Evolutionary conservation across 2,888 invertebrate species (phyloP).

Genomic region (Anticlea derivata): DNA sequence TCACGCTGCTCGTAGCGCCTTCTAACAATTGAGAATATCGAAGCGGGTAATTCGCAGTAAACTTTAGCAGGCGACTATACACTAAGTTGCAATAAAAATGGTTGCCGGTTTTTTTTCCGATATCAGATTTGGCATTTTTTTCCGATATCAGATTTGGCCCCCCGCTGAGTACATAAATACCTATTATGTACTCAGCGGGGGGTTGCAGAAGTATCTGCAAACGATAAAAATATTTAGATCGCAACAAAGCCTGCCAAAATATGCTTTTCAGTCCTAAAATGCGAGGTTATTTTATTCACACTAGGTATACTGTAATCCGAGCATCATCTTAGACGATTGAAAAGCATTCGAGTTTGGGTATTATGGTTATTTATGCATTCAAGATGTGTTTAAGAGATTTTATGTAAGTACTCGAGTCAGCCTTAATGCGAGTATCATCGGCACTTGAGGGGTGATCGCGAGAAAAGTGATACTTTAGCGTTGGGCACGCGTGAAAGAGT

Average conservation of each 20-base stretch:
- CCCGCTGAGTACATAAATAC: too few relatives aligned
- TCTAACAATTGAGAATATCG: neutral
- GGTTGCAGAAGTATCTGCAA: constrained; percentile 5
- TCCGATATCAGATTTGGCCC: constrained; percentile 2
- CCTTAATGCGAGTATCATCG: constrained; percentile 23
- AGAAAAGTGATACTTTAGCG: constrained; percentile 28
- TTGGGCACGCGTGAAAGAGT: constrained; percentile 10
- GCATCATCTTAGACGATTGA: constrained; percentile 25
- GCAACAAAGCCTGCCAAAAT: constrained; percentile 14
- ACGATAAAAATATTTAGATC: constrained; percentile 19
- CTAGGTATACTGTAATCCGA: constrained; percentile 14
- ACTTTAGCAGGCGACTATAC: neutral
- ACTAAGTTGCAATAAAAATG: neutral
- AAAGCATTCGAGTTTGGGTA: constrained; percentile 19
- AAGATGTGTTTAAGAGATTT: constrained; percentile 29
- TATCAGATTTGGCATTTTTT: constrained; percentile 5
- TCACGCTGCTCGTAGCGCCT: neutral
- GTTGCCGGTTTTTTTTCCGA: neutral
- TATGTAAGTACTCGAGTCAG: constrained; percentile 23
- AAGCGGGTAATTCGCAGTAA: neutral
- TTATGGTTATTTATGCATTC: constrained; percentile 22
- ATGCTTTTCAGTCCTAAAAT: constrained; percentile 26
- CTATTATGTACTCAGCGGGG: neutral
- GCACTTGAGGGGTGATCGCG: constrained; percentile 20
- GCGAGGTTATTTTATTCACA: constrained; percentile 22